A percentile compares a stretch with the other conserved stretches of the same genome.
Conservation (phyloP, 2,888 invertebrate species). For the Melikaiella ostensackeni region DNA sequence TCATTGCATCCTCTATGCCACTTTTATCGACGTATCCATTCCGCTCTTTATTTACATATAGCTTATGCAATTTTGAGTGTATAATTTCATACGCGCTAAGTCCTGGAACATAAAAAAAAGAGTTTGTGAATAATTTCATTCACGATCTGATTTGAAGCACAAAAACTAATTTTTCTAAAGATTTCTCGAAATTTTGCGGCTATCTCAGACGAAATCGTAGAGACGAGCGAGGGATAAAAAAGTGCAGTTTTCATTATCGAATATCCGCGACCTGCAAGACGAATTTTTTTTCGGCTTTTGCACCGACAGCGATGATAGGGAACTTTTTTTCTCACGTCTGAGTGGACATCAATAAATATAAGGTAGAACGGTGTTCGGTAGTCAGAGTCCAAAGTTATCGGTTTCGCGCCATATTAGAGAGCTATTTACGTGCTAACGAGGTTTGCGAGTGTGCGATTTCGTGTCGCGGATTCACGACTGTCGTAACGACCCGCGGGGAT, state of each 20-base stretch:
- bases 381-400: constrained; percentile 5
- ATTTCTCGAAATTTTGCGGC: too few species aligned
- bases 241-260: constrained; percentile 32
- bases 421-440: constrained; percentile 54
- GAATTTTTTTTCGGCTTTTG: constrained; percentile 13
- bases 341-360: constrained; percentile 15
- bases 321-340: not conserved
- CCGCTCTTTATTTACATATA: too few species aligned
- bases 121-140: too few species aligned
- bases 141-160: too few species aligned
- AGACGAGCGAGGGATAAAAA: not conserved
- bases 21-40: too few species aligned
- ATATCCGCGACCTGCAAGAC: not conserved
- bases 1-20: not conserved
- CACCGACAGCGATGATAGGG: not conserved
- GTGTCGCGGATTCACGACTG: constrained; percentile 36
- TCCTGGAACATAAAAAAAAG: too few species aligned
- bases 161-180: too few species aligned
- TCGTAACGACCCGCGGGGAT: constrained; percentile 43
- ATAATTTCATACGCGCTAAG: too few species aligned
- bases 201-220: not conserved
- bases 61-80: too few species aligned
- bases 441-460: constrained; percentile 47
- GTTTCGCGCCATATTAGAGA: constrained; percentile 53
- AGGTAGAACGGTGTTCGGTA: not conserved